These are phyloP conservation scores for Stegana nigrithorax DNA, from an alignment of 2,888 invertebrate species.

Conservation along the genomic window DNA sequence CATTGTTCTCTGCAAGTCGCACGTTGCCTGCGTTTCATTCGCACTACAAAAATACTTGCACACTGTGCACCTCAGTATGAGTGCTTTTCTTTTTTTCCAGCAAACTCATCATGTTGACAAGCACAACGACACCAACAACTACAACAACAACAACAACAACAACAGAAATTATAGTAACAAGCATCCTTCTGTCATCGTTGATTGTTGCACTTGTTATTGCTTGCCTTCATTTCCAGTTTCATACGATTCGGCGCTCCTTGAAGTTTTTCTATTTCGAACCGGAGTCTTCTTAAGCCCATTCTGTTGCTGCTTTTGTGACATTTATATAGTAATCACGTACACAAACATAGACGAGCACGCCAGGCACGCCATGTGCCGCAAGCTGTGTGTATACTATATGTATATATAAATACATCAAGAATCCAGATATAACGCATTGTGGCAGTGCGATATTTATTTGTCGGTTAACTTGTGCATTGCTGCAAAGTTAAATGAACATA, in stretches of 20 bases:
- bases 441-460: no score
- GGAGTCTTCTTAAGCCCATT: not conserved
- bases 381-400: no score
- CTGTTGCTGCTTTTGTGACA: not conserved
- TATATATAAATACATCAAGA: no score
- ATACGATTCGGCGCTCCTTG: not conserved
- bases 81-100: not conserved
- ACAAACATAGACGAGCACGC: not conserved
- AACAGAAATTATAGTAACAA: no score
- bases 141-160: not conserved
- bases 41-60: no score
- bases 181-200: conserved; percentile 4
- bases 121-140: not conserved
- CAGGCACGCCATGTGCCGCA: no score
- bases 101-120: conserved; percentile 13
- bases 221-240: conserved; percentile 2
- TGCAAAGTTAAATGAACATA: no score
- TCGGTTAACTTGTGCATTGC: no score
- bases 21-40: no score
- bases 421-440: no score
- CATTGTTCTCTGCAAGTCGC: no score
- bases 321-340: conserved; percentile 11
- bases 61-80: no score
- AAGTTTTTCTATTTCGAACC: not conserved
- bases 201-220: conserved; percentile 9